phyloP scores from a whole-genome alignment of 1,140 invertebrate genomes.

The Chionoecetes opilio region DNA sequence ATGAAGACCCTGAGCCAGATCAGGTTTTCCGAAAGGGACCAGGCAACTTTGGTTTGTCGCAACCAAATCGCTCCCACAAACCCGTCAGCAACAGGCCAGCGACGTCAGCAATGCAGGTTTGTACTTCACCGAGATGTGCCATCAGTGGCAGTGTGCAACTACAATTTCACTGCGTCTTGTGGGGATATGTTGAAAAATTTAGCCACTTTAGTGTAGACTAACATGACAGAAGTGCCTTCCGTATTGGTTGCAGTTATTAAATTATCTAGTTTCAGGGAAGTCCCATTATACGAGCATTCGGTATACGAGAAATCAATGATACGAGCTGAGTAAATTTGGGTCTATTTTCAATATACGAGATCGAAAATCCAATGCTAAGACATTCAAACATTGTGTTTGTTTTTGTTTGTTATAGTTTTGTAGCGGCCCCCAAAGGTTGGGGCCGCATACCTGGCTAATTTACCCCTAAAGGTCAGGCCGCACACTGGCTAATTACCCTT shows the following conservation, averaged over 20 bases:
- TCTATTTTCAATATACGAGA: no score
- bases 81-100: slow-evolving; percentile 62
- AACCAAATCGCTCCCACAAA: slow-evolving; percentile 54
- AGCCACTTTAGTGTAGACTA: background rate
- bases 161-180: background rate
- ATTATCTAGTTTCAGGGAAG: no score
- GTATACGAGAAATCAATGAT: no score
- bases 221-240: background rate
- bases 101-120: slow-evolving; percentile 79
- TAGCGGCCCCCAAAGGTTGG: no score
- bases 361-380: no score
- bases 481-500: no score
- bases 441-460: no score
- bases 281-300: no score
- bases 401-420: no score
- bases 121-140: background rate
- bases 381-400: no score
- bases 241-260: background rate
- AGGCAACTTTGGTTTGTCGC: slow-evolving; percentile 80
- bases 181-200: background rate
- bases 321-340: no score
- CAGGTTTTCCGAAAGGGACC: slow-evolving; percentile 81
- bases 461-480: no score
- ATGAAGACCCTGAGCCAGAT: slow-evolving; percentile 90
- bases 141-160: background rate